Evolutionary conservation across 2,888 invertebrate species (phyloP), one percentile per base, ranked within the genome.

Genomic region (Alloplasta piceator): DNA sequence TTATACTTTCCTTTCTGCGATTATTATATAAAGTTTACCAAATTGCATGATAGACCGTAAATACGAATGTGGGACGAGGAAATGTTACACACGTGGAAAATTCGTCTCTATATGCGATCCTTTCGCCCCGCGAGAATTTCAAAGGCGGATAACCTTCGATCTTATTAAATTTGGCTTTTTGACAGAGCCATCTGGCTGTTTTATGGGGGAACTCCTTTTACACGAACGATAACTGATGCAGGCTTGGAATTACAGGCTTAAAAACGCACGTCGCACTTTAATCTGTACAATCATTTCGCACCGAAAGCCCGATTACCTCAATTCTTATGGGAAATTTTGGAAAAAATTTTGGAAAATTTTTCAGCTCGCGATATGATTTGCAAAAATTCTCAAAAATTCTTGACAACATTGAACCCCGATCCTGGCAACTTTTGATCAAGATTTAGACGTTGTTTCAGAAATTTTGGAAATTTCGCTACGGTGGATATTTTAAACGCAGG

Each of bases 141-240:
- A 60, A 67, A 67, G 50, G 67, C 41, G 68, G 76, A 77, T 77
- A 77, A 77, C 71, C 77, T 78, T 78, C 72, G 73, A 73, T 78
- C 72, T 78, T 78, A 73, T 78, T 72, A 67, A 67, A 67, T 50
- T 75, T 75, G 67, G 78, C 72, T 78, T 58, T 66, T 61, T 67
- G 67, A 66, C 66, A 78, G 12, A 78, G 72, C 72, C 78, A 73
- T 67, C 67, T 73, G 78, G 73, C 63, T 41, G 1, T 26, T 26
- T 26, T 26, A 26, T 26, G 43, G 48, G 39, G 41, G 26, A 63
- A 64, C 48, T 55, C 6, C 58, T 64, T 58, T 38, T 26, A 26
- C 26, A 60, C 52, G 64, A 38, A 71, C 50, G 71, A 71, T 60
- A 66, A 58, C 66, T 14, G 48, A 46, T 67, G 60, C 46, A 67